Percentiles rank a stretch among this genome's conserved stretches.
Evolutionary conservation across 2,797 vertebrate species (phyloP).

Genomic region (Siniperca undulata): DNA sequence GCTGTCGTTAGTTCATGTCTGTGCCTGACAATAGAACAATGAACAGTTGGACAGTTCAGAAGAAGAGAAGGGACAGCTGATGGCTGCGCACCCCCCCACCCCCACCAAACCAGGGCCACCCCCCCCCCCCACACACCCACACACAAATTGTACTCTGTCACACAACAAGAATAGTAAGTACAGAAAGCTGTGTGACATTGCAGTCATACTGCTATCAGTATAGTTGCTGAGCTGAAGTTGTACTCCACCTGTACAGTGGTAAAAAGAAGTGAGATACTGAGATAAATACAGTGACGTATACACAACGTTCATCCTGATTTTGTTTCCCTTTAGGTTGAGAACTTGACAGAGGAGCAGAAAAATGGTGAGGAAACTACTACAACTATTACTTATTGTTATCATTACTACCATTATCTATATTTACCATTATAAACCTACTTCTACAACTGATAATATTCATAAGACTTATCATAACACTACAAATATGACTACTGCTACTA

Average conservation of each 20-base stretch:
- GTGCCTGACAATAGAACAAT: constrained; percentile 70
- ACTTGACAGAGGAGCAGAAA: constrained; percentile 89
- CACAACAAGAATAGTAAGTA: constrained; percentile 70
- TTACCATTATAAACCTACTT: background rate
- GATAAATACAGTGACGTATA: background rate
- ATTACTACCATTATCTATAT: background rate
- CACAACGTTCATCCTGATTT: background rate
- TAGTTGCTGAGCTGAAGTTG: background rate
- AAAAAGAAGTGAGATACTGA: background rate
- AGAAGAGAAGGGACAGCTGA: constrained; percentile 69
- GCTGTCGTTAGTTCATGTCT: constrained; percentile 37
- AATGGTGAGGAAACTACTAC: constrained; percentile 80
- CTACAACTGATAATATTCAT: background rate
- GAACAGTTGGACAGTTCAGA: constrained; percentile 55
- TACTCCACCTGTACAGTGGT: background rate
- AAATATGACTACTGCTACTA: background rate
- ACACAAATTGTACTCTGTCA: constrained; percentile 8
- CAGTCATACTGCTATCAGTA: constrained; percentile 28
- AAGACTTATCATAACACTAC: background rate
- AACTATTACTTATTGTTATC: background rate
- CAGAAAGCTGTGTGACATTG: constrained; percentile 55
- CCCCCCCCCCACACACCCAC: background rate
- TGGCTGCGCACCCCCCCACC: constrained; percentile 35
- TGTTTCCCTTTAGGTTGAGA: constrained; percentile 82
- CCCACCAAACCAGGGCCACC: background rate